Evolutionary conservation across 35 echinoderm and acorn worm species (phyloP).

Genomic region (Heliocidaris tuberculata): DNA sequence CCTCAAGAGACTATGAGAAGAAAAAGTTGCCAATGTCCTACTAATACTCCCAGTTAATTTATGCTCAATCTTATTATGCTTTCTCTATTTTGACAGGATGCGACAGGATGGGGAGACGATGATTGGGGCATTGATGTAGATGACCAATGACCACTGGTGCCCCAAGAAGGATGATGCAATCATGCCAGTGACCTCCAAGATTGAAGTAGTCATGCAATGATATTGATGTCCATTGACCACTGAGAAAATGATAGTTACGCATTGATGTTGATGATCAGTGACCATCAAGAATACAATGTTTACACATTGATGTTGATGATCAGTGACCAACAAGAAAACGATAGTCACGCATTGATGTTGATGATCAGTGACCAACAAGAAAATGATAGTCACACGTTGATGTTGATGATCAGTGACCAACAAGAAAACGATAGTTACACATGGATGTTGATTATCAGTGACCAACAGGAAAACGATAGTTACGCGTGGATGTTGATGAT

Average conservation of each 20-base stretch:
- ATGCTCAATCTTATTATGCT: not conserved
- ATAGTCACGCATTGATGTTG: not conserved
- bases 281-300: no score
- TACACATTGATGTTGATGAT: no score
- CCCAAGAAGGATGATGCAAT: not conserved
- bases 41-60: not conserved
- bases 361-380: not conserved
- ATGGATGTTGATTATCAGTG: not conserved
- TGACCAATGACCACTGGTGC: constrained; percentile 12
- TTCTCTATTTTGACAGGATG: constrained; percentile 21
- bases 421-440: not conserved
- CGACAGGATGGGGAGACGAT: constrained; percentile 61
- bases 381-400: no score
- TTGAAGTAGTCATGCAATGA: not conserved
- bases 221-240: not conserved
- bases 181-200: not conserved
- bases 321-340: not conserved
- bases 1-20: no score
- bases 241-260: no score
- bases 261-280: not conserved
- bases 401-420: no score
- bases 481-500: no score
- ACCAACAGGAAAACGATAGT: no score
- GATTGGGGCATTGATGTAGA: constrained; percentile 64
- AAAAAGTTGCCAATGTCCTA: no score